A percentile compares a stretch with the other conserved stretches of the same genome.
phyloP scores from a whole-genome alignment of 2,113 vertebrate species.

The Cochlearius cochlearius region DNA sequence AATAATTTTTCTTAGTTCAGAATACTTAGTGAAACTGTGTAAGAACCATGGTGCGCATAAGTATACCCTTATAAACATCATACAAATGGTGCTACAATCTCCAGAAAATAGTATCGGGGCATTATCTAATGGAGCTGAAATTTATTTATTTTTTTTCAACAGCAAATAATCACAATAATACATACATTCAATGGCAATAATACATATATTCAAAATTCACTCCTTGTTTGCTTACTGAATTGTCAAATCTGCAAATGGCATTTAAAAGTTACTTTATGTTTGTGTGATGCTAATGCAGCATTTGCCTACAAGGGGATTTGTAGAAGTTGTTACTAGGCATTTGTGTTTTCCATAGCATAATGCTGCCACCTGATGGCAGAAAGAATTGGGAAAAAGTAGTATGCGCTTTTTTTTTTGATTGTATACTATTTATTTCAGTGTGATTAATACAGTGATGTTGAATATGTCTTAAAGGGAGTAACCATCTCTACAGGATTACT shows the following conservation, averaged over 20 bases:
- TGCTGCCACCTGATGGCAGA: slow-evolving; percentile 73
- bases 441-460: background rate
- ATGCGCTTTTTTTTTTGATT: background rate
- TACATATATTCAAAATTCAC: background rate
- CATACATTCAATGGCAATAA: background rate
- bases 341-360: slow-evolving; percentile 47
- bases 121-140: background rate
- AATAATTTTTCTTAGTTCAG: background rate
- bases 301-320: background rate
- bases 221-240: background rate
- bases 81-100: background rate
- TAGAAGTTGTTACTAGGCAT: background rate
- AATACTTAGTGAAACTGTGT: background rate
- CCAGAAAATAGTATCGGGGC: background rate
- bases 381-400: background rate
- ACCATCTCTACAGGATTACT: background rate
- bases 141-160: background rate
- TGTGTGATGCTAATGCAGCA: background rate
- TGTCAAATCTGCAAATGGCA: background rate
- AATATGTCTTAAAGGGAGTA: background rate
- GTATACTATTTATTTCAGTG: background rate
- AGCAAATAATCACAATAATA: background rate
- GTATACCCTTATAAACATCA: background rate
- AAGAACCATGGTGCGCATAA: background rate
- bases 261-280: background rate